A percentile compares a stretch with the other conserved stretches of the same genome.
These are phyloP conservation scores for Coregonus ussuriensis DNA, from an alignment of 2,797 vertebrate species.

Conservation along the genomic window DNA sequence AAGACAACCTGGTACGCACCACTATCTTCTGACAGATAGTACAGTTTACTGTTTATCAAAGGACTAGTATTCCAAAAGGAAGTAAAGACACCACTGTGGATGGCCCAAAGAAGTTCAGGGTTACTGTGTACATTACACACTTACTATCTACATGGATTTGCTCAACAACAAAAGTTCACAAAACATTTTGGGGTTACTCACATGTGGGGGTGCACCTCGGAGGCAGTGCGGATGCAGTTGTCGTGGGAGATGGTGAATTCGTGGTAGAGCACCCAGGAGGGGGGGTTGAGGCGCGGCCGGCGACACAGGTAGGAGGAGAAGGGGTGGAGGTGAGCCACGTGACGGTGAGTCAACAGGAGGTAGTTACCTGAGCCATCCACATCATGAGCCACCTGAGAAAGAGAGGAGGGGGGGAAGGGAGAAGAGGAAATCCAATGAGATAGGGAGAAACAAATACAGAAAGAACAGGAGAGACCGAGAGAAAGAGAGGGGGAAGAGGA, in stretches of 20 bases:
- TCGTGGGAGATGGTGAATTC: slow-evolving; percentile 92
- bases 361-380: slow-evolving; percentile 94
- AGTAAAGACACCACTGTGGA: not conserved
- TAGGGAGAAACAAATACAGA: not conserved
- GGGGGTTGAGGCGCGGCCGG: slow-evolving; percentile 74
- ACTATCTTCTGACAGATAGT: not conserved
- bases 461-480: too few relatives aligned
- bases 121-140: too few relatives aligned
- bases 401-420: not conserved
- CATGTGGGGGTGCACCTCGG: slow-evolving; percentile 91
- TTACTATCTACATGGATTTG: not conserved
- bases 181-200: slow-evolving; percentile 67
- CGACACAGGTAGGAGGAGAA: slow-evolving; percentile 84
- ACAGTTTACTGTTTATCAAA: not conserved
- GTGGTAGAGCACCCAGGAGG: slow-evolving; percentile 91
- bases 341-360: slow-evolving; percentile 91
- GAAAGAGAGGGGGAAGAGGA: too few relatives aligned
- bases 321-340: slow-evolving; percentile 89
- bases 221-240: slow-evolving; percentile 90
- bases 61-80: not conserved
- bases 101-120: not conserved
- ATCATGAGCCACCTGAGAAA: slow-evolving; percentile 86
- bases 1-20: not conserved
- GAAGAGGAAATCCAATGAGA: not conserved
- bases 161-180: not conserved